Base-by-base conservation (phyloP, 2,797 vertebrate species). In the Cetoscarus ocellatus region DNA sequence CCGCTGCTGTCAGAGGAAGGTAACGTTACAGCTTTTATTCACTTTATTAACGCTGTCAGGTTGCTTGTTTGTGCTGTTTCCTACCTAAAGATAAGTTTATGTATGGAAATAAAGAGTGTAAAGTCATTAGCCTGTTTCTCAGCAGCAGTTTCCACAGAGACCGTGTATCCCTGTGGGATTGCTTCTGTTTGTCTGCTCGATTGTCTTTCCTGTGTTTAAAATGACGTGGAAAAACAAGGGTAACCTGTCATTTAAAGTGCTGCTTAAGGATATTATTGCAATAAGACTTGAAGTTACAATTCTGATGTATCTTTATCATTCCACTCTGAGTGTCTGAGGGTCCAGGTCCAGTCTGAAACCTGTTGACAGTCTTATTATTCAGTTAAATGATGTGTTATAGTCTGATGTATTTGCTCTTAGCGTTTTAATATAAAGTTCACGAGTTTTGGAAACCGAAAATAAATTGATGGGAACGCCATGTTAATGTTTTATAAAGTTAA, bases 1-100 rank as follows among this genome's bases (percentile, higher is more conserved):
- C 5, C 4, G 2, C 3, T 0, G 13, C 48, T 27, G 5, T 11
- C 18, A 1, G 0, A 50, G 42, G 6, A 11, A 38, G 1, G 1
- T 38, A 5, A 12, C 0, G 1, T 19, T 17, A 36, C n/a, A 2
- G 1, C 0, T 0, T 7, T 0, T 8, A 40, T 58, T 63, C 0
- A 10, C 15, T 1, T 8, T 1, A 1, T 53, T 38, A n/a, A 1
- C 8, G 1, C 6, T 0, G 6, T 13, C 0, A 6, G 49, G 34
- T 47, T 59, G n/a, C 1, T 65, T 39, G 27, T 51, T 15, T 44
- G 0, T 13, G 6, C 0, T 34, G 27, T 27, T 38, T 11, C 15
- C 3, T 9, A 2, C 27, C 27, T 4, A 27, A 27, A 27, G 27
- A 27, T 27, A 34, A 18, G 11, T 38, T 11, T 27, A 4, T 27